phyloP scores from a whole-genome alignment of 2,113 vertebrate genomes.

The Seriola dumerili region DNA sequence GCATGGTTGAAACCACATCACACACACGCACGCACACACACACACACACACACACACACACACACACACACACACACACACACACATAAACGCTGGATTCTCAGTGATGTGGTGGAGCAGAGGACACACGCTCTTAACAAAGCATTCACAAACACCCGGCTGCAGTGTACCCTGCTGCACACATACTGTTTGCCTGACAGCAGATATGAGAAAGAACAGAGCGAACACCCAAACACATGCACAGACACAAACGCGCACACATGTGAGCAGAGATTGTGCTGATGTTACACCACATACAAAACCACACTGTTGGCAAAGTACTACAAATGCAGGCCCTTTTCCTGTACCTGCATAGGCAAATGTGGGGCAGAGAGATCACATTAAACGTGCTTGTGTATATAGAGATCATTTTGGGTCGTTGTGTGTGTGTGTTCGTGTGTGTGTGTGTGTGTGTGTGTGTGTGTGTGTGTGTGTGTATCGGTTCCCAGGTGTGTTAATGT shows the following conservation, averaged over 20 bases:
- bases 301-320: slow-evolving; percentile 45
- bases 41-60: slow-evolving; percentile 8
- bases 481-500: background rate
- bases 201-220: slow-evolving; percentile 36
- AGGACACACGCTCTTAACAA: slow-evolving; percentile 8
- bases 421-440: background rate
- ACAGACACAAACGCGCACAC: background rate
- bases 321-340: slow-evolving; percentile 42
- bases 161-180: slow-evolving; percentile 1
- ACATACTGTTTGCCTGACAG: background rate
- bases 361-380: slow-evolving; percentile 17
- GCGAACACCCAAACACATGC: slow-evolving; percentile 9
- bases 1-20: slow-evolving; percentile 56
- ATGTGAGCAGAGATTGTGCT: slow-evolving; percentile 22
- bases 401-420: background rate
- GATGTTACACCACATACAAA: slow-evolving; percentile 44
- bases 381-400: slow-evolving; percentile 14
- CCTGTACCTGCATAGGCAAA: slow-evolving; percentile 47
- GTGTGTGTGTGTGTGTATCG: background rate
- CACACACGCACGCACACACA: slow-evolving; percentile 7
- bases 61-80: background rate
- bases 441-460: background rate
- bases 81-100: background rate
- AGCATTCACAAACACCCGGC: slow-evolving; percentile 21
- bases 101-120: slow-evolving; percentile 51